Conservation (phyloP, 1,140 invertebrate genomes). For the Caenorhabditis elegans region WBcel235 BX284605.5:10365501-10366000, state of each 20-base stretch:
- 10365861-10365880: background rate
- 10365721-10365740: background rate
- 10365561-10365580: too few relatives aligned
- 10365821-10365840: background rate
- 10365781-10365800: background rate
- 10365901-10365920: conserved; percentile 16
- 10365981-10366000: too few relatives aligned
- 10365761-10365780: background rate
- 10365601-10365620: too few relatives aligned
- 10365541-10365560: too few relatives aligned
- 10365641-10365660: background rate
- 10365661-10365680: background rate
- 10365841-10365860: background rate
- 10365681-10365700: background rate
- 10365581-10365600: too few relatives aligned
- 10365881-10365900: background rate
- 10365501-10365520: too few relatives aligned
- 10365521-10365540: too few relatives aligned
- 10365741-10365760: background rate
- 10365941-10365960: too few relatives aligned
- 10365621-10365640: too few relatives aligned
- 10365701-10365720: conserved; percentile 16
- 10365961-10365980: too few relatives aligned
- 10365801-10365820: conserved; percentile 17
- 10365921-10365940: background rate